Base-by-base conservation (phyloP, 2,797 vertebrate genomes). In the Agapornis canus region DNA sequence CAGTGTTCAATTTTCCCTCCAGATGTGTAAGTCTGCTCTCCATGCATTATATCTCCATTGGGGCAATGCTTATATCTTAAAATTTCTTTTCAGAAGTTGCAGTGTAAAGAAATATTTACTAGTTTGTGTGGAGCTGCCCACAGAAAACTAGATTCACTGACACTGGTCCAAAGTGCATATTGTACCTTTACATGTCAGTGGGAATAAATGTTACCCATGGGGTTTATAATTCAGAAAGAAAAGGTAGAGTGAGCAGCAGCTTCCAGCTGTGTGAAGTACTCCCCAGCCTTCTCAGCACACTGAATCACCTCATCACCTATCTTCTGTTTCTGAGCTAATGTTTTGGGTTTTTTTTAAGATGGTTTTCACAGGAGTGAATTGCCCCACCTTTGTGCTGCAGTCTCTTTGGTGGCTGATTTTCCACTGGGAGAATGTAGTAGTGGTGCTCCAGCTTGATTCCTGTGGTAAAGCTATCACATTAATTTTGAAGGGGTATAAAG, bases 391-490 rank as follows among this genome's bases (percentile, higher is more conserved):
- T 85, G 31, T 37, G 18, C 23, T 60, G 13, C 7, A 29, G 45
- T 49, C 26, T 37, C 11, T 64, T 84, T 37, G 1, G 3, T 27
- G 19, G 7, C 10, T 71, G n/a, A 31, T 25, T 72, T 82, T 15
- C 42, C 18, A 19, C 13, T 61, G n/a, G 8, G 12, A 65, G 15
- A 13, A 68, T 19, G 18, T 35, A 77, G 2, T 9, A 37, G 27
- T 35, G 7, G 11, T 48, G 4, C 17, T 65, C 69, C n/a, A 48
- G 7, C 9, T 51, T 52, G 18, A 73, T 54, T 92, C 22, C 18
- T 0, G 0, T 6, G 40, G 21, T 49, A 77, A 72, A 63, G 13
- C 13, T 64, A 21, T 6, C 14, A 20, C 2, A 2, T 31, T 43
- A 32, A 43, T 80, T 90, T 52, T 84, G 32, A 70, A 63, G 23